Evolutionary conservation across 2,113 vertebrate species (phyloP).

Genomic region (Rattus norvegicus): DNA sequence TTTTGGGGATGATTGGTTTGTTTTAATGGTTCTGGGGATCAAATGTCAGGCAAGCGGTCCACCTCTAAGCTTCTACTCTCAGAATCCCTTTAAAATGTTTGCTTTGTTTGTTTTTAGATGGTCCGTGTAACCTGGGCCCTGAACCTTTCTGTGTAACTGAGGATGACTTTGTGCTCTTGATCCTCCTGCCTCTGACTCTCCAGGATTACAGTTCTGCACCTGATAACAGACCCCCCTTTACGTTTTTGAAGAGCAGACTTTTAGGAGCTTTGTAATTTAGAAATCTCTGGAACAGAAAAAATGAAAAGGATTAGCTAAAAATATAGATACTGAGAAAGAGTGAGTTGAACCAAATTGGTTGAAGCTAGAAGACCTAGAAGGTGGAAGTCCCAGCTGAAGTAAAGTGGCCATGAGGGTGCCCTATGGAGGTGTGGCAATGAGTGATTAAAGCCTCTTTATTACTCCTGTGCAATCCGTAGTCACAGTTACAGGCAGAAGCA

Average conservation of each 20-base stretch:
- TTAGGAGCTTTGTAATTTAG: slow-evolving; percentile 19
- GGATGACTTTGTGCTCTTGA: not conserved
- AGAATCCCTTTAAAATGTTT: not conserved
- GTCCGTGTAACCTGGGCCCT: not conserved
- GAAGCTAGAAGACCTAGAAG: slow-evolving; percentile 17
- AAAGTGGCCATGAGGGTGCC: not conserved
- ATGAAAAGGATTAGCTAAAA: not conserved
- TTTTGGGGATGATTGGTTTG: not conserved
- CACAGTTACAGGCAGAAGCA: slow-evolving; percentile 55
- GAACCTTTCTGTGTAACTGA: not conserved
- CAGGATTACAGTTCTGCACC: not conserved
- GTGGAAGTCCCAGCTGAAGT: not conserved
- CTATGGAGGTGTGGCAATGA: not conserved
- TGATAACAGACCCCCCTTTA: not conserved
- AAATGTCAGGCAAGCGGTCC: not conserved
- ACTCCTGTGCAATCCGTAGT: not conserved
- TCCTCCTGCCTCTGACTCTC: not conserved
- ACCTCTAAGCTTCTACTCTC: not conserved
- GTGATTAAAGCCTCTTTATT: slow-evolving; percentile 12
- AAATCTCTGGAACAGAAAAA: slow-evolving; percentile 43
- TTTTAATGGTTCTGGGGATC: not conserved
- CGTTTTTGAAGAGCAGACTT: slow-evolving; percentile 34
- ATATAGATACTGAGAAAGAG: slow-evolving; percentile 4
- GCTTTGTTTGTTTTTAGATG: not conserved
- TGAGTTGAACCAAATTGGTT: not conserved